Base-by-base conservation (phyloP, 1,140 invertebrate species). In the Lepidurus arcticus region DNA sequence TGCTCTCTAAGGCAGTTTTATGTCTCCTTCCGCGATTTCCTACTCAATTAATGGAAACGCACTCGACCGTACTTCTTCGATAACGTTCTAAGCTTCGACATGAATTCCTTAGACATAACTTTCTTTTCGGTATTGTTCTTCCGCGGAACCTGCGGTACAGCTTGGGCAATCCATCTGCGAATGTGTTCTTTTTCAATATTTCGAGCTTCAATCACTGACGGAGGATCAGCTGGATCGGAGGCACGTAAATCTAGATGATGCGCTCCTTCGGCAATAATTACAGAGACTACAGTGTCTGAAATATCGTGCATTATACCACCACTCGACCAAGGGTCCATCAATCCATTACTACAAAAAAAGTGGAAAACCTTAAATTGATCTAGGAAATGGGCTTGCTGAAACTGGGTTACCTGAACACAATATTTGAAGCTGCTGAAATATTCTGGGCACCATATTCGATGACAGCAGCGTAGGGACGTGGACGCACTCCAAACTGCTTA, bases 321-420 rank as follows among this genome's bases (percentile, higher is more conserved):
- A 81, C 91, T 90, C 73, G 92, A 92, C 97, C 97, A 98, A 2
- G 97, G 97, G 86, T 99, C 97, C 73, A 95, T 83, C 10, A 93
- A 84, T 9, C 96, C 95, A 85, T 97, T 97, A 81, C 94, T 96
- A 85, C 53, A 65, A 65, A 65, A 53, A 65, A 65, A 65, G 53
- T n/a, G 13, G 8, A 65, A 16, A 16, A 65, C 21, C 16, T 65
- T 47, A 65, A 65, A 65, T 11, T 65, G 16, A n/a, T 65, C 6
- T 4, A 7, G 53, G 1, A 21, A 34, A 34, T 34, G 34, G 34
- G 34, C 34, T 34, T 34, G 34, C 34, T 34, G 34, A 34, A 8
- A 26, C 44, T 73, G 76, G 75, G 74, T 80, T 85, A 90, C 89
- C 88, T 91, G 82, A 97, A 97, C 73, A 95, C 91, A 80, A 96